phyloP scores from a whole-genome alignment of 2,888 invertebrate species.

The Apotomis capreana region DNA sequence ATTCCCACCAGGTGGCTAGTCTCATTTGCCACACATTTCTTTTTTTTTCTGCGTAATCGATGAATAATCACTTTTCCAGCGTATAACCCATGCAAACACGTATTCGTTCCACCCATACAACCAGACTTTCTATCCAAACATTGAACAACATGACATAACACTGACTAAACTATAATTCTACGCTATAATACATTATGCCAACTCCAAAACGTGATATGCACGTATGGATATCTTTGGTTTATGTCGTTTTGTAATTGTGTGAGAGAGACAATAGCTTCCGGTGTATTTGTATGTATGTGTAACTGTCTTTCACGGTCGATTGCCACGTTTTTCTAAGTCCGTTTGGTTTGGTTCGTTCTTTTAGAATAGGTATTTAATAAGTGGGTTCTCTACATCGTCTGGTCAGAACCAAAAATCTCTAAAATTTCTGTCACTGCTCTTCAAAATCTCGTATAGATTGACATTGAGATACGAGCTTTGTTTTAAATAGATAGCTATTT shows the following conservation, averaged over 20 bases:
- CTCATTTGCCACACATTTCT: too few species aligned
- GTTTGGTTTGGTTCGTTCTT: not conserved
- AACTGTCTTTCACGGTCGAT: conserved; percentile 30
- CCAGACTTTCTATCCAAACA: conserved; percentile 11
- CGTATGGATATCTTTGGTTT: not conserved
- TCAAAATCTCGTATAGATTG: too few species aligned
- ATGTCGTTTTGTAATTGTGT: conserved; percentile 1
- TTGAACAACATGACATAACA: conserved; percentile 19
- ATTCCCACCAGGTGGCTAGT: too few species aligned
- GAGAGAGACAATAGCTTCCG: conserved; percentile 12
- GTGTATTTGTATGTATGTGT: conserved; percentile 9
- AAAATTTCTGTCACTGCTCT: too few species aligned
- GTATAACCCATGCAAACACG: not conserved
- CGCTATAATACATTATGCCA: not conserved
- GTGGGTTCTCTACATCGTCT: too few species aligned
- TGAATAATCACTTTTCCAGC: too few species aligned
- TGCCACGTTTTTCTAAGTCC: conserved; percentile 9
- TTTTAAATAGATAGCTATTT: too few species aligned
- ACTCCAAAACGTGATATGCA: not conserved
- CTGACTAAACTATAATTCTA: not conserved
- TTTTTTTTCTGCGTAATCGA: too few species aligned
- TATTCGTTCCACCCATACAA: not conserved
- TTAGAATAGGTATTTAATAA: too few species aligned
- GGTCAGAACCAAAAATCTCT: too few species aligned
- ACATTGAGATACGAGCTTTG: too few species aligned